A percentile compares a stretch with the other conserved stretches of the same genome.
Evolutionary conservation across 37 sponge, comb jelly and placozoan genomes (phyloP).

Genomic region (Diacarnus erythraeanus): DNA sequence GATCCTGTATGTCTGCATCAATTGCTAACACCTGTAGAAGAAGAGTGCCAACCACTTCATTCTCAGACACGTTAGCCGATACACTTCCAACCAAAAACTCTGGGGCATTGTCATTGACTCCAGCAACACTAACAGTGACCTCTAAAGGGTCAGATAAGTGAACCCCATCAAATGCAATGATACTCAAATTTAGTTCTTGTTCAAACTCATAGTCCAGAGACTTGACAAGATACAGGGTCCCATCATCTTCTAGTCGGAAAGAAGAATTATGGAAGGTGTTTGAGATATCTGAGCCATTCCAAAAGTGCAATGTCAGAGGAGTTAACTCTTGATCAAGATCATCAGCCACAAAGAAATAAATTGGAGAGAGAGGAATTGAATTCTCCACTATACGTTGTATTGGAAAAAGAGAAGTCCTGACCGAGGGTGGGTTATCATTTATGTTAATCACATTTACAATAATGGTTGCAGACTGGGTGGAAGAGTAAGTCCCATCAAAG

Average conservation of each 20-base stretch:
- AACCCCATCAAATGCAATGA: conserved; percentile 63
- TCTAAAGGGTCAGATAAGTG: conserved; percentile 13
- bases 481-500: conserved; percentile 27
- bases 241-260: conserved; percentile 20
- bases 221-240: conserved; percentile 18
- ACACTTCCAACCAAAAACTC: conserved; percentile 25
- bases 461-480: conserved; percentile 30
- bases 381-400: conserved; percentile 14
- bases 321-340: conserved; percentile 13
- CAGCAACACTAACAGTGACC: conserved; percentile 15
- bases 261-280: not conserved
- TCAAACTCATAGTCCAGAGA: conserved; percentile 49
- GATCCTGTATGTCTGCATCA: conserved; percentile 26
- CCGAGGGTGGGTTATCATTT: conserved; percentile 63
- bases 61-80: conserved; percentile 17
- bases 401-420: not conserved
- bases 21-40: conserved; percentile 7
- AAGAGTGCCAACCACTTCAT: conserved; percentile 9
- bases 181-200: conserved; percentile 18
- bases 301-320: conserved; percentile 15
- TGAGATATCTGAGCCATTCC: not conserved
- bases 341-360: conserved; percentile 15
- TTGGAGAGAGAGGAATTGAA: conserved; percentile 11
- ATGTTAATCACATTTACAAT: conserved; percentile 46
- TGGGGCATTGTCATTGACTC: conserved; percentile 49